Conservation (phyloP, 2,888 invertebrate species). For the Hypselothyrea guttata region DNA sequence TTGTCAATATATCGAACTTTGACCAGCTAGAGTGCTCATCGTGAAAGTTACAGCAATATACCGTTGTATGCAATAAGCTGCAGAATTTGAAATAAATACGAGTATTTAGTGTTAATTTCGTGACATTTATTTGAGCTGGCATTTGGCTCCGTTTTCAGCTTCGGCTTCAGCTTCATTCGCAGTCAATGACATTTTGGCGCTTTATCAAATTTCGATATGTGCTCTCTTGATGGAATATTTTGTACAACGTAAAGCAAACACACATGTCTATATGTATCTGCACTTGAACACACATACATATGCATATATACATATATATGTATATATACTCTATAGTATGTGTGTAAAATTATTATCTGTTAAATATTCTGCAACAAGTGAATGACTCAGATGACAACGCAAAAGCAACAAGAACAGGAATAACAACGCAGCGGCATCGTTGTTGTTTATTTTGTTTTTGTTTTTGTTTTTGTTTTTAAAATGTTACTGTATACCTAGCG, state of each 20-base stretch:
- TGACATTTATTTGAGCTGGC: conserved; percentile 3
- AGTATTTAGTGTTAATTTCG: conserved; percentile 19
- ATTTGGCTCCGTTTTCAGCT: conserved; percentile 10
- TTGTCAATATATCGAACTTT: too few relatives aligned
- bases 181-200: conserved; percentile 53
- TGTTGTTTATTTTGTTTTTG: conserved; percentile 6
- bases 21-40: too few relatives aligned
- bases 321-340: background rate
- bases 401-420: conserved; percentile 58
- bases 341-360: conserved; percentile 56
- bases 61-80: conserved; percentile 31
- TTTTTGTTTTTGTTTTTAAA: conserved; percentile 54
- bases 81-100: conserved; percentile 34
- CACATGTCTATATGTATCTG: conserved; percentile 12
- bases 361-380: conserved; percentile 73
- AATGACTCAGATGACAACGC: conserved; percentile 64
- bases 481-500: conserved; percentile 28
- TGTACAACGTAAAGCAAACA: conserved; percentile 29
- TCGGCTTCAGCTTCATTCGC: conserved; percentile 1
- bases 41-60: conserved; percentile 1
- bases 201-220: conserved; percentile 54
- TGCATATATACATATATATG: conserved; percentile 7
- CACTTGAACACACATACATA: conserved; percentile 16
- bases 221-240: conserved; percentile 43
- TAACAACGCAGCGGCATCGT: conserved; percentile 35